Conservation (phyloP, 2,113 vertebrate genomes). For the Trichomycterus rosablanca region DNA sequence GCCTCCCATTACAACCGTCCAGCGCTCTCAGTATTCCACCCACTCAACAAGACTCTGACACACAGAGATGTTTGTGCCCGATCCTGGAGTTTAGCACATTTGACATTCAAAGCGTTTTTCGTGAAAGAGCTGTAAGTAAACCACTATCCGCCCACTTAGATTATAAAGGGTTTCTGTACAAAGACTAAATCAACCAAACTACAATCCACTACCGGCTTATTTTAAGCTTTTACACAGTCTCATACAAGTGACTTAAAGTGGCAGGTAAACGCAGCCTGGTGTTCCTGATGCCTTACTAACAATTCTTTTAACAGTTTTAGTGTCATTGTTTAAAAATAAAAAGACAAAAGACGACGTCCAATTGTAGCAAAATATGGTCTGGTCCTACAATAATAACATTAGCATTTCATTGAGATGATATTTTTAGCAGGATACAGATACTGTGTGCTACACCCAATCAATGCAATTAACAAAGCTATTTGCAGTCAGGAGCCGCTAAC, state of each 20-base stretch:
- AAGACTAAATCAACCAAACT: not conserved
- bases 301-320: conserved; percentile 30
- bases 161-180: not conserved
- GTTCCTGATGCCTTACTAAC: not conserved
- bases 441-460: no score
- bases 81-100: not conserved
- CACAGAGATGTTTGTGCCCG: not conserved
- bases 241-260: no score
- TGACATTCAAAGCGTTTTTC: conserved; percentile 20
- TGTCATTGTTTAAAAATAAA: conserved; percentile 21
- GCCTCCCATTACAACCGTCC: conserved; percentile 4
- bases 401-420: no score
- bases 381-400: no score
- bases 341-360: no score
- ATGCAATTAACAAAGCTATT: no score
- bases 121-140: conserved; percentile 29
- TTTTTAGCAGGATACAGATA: no score
- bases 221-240: no score
- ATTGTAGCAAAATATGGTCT: no score
- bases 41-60: not conserved
- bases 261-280: no score
- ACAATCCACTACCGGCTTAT: no score
- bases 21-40: conserved; percentile 3
- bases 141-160: conserved; percentile 1
- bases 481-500: no score